These are phyloP conservation scores for Hetaerina titia DNA, from an alignment of 2,888 invertebrate genomes.

Conservation along the genomic window DNA sequence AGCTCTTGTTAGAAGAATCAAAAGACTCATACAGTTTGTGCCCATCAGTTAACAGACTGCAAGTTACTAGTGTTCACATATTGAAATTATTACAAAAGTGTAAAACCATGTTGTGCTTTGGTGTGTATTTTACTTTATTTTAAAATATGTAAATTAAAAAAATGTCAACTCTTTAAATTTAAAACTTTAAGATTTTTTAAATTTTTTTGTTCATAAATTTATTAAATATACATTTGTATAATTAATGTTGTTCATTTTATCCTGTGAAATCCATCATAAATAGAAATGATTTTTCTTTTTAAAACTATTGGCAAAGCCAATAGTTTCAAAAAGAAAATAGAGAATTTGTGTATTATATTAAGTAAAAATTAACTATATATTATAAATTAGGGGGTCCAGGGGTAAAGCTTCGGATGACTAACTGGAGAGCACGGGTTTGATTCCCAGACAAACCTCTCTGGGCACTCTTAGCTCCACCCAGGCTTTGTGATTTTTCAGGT, in stretches of 20 bases:
- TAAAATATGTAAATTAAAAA: neutral
- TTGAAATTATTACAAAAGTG: neutral
- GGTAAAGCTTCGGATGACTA: too few relatives aligned
- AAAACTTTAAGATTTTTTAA: neutral
- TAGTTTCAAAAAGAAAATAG: too few relatives aligned
- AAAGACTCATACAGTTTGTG: slow-evolving; percentile 89
- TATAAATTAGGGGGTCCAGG: too few relatives aligned
- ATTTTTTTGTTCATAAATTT: neutral
- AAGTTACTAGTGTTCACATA: neutral
- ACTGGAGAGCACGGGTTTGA: too few relatives aligned
- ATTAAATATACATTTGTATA: neutral
- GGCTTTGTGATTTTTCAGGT: too few relatives aligned
- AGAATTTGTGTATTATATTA: too few relatives aligned
- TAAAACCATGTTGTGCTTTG: neutral
- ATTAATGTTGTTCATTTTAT: neutral
- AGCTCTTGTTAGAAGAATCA: slow-evolving; percentile 87
- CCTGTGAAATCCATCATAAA: neutral
- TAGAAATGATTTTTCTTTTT: too few relatives aligned
- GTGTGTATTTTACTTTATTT: slow-evolving; percentile 19
- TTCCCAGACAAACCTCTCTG: too few relatives aligned
- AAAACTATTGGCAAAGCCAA: too few relatives aligned
- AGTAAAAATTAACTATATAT: too few relatives aligned
- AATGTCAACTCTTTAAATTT: neutral
- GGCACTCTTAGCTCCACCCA: too few relatives aligned
- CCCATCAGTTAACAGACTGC: slow-evolving; percentile 78